Evolutionary conservation across 2,888 invertebrate species (phyloP).

Genomic region (Beris chalybata): DNA sequence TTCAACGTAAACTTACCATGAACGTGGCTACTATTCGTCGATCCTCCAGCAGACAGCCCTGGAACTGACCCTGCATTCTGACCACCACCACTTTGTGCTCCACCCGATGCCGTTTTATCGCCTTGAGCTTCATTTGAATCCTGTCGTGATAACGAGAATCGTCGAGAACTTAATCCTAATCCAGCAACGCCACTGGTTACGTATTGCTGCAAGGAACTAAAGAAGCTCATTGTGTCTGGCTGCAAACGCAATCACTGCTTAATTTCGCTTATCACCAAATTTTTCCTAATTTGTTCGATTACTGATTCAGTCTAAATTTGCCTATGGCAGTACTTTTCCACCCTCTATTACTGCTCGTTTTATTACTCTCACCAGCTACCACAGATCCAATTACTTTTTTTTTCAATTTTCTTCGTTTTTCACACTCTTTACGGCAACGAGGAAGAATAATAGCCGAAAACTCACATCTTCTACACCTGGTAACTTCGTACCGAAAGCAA

Average conservation of each 20-base stretch:
- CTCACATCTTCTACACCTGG: conserved; percentile 16
- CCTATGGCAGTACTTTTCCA: neutral
- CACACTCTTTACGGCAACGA: neutral
- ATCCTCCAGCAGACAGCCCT: conserved; percentile 30
- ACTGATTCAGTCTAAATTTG: neutral
- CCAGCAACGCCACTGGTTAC: conserved; percentile 85
- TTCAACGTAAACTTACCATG: conserved; percentile 35
- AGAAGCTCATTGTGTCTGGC: conserved; percentile 71
- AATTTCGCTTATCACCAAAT: conserved; percentile 1
- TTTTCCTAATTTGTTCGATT: neutral
- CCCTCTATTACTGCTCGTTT: neutral
- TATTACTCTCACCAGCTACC: neutral
- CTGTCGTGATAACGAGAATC: conserved; percentile 70
- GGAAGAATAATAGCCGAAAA: neutral
- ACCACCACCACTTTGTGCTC: conserved; percentile 16
- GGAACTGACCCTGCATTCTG: conserved; percentile 37
- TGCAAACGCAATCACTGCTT: neutral
- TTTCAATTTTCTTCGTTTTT: neutral
- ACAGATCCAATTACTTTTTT: conserved; percentile 16
- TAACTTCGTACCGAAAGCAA: neutral
- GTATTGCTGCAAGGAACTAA: conserved; percentile 81
- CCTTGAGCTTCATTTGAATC: conserved; percentile 60
- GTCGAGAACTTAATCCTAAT: conserved; percentile 73
- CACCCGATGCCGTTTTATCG: conserved; percentile 31
- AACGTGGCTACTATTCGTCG: conserved; percentile 28